Percentiles rank a stretch among this genome's conserved stretches.
Conservation (phyloP, 92 coral and sea anemone species). For the Epizoanthus rinbou region DNA sequence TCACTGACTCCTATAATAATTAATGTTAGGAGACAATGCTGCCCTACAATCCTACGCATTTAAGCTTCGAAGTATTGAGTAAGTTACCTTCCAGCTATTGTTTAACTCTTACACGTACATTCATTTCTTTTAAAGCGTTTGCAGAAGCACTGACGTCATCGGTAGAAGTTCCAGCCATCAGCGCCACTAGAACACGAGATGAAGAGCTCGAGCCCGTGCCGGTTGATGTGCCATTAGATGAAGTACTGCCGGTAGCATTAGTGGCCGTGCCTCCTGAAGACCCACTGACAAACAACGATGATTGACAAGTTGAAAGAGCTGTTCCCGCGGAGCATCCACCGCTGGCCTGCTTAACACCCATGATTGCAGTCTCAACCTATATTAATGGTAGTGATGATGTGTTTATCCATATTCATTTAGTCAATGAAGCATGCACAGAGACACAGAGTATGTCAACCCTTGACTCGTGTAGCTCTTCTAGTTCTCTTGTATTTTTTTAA, state of each 20-base stretch:
- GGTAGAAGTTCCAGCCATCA: conserved; percentile 26
- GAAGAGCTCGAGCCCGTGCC: background rate
- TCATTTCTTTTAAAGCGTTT: conserved; percentile 20
- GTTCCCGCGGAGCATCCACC: conserved; percentile 38
- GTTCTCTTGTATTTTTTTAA: too few relatives aligned
- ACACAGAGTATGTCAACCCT: too few relatives aligned
- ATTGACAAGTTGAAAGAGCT: conserved; percentile 39
- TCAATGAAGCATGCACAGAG: too few relatives aligned
- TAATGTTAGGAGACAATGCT: too few relatives aligned
- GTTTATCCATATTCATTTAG: too few relatives aligned
- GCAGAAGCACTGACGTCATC: conserved; percentile 27
- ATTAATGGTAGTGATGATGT: too few relatives aligned
- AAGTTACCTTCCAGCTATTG: too few relatives aligned
- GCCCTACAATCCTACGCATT: too few relatives aligned
- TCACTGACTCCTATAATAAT: too few relatives aligned
- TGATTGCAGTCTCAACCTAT: conserved; percentile 18
- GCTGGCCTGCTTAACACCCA: conserved; percentile 19
- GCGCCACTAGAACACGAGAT: conserved; percentile 16
- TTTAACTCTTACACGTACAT: background rate
- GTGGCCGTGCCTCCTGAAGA: conserved; percentile 16
- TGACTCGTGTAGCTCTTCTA: too few relatives aligned
- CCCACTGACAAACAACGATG: conserved; percentile 16
- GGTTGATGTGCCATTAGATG: background rate
- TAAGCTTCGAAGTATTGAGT: too few relatives aligned
- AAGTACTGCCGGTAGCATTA: conserved; percentile 1